Evolutionary conservation across 2,888 invertebrate genomes (phyloP), one percentile per base, ranked within the genome.

Genomic region (Ochropleura leucogaster): DNA sequence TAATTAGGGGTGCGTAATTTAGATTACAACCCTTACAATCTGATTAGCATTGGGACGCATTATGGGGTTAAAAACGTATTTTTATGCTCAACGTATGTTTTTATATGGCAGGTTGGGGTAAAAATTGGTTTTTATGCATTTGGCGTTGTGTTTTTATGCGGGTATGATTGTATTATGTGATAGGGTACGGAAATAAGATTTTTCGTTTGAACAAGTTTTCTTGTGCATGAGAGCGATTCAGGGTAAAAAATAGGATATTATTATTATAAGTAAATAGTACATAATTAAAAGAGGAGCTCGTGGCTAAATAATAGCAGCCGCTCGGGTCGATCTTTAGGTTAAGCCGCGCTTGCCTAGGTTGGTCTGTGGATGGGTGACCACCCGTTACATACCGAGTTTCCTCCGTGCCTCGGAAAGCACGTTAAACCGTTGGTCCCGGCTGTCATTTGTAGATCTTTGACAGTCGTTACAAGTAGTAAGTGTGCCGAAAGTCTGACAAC

Each of bases 11-110:
- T 75, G 77, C 60, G 74, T 85, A 83, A 87, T 87, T 87, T 78
- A 87, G 80, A 88, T 88, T 88, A 86, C 66, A 77, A 76, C 87
- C 88, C 83, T 77, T 72, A 72, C 71, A 87, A 87, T 87, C 85
- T 83, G 87, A 85, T 87, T 87, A 87, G 79, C 81, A 81, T 85
- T 67, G 72, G 68, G 78, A 62, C 75, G 71, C 74, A 78, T 78
- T 83, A 87, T 72, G 79, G 76, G 73, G 67, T 60, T 62, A 62
- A 85, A 85, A 82, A 83, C 73, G 72, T 78, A 64, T 76, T 81
- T 82, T 82, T 77, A 81, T 63, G 49, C 47, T 55, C 16, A 63
- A 51, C 66, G 46, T 72, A 62, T 44, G 64, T 65, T 68, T 80
- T 70, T 55, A n/a, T 44, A 65, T 0, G 49, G 30, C 30, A 46